Conservation (phyloP, 2,888 invertebrate species). For the Ceriagrion tenellum region DNA sequence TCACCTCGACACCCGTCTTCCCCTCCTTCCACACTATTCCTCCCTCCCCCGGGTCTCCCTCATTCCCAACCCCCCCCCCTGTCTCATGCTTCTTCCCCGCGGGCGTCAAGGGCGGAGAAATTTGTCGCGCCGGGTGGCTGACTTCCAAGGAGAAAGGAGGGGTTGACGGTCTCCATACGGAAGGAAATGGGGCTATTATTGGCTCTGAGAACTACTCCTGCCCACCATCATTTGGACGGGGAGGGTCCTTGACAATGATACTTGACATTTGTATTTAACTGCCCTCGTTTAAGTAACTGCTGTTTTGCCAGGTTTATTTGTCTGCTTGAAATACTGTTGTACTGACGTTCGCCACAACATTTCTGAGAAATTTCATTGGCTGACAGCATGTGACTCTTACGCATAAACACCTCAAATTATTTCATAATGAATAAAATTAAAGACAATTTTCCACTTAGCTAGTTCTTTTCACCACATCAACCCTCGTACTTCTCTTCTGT, state of each 20-base stretch:
- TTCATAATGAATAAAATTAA: too few species aligned
- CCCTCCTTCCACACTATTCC: background rate
- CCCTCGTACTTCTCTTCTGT: too few species aligned
- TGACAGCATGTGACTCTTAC: too few species aligned
- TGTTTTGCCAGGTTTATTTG: too few species aligned
- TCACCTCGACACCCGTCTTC: background rate
- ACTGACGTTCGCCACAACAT: too few species aligned
- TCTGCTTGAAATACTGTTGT: too few species aligned
- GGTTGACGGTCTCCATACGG: background rate
- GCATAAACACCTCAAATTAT: too few species aligned
- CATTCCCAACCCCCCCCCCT: background rate
- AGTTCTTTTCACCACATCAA: too few species aligned
- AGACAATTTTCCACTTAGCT: too few species aligned
- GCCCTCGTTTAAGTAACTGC: background rate
- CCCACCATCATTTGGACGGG: background rate
- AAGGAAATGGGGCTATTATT: conserved; percentile 7
- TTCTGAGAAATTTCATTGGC: too few species aligned
- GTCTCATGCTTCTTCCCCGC: background rate
- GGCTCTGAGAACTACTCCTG: background rate
- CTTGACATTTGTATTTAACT: background rate
- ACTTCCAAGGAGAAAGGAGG: conserved; percentile 36
- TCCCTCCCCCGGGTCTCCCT: background rate
- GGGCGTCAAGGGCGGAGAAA: conserved; percentile 19
- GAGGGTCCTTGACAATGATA: background rate
- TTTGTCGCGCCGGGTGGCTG: conserved; percentile 53